Evolutionary conservation across 2,797 vertebrate species (phyloP).

Genomic region (Xerus rutilus): DNA sequence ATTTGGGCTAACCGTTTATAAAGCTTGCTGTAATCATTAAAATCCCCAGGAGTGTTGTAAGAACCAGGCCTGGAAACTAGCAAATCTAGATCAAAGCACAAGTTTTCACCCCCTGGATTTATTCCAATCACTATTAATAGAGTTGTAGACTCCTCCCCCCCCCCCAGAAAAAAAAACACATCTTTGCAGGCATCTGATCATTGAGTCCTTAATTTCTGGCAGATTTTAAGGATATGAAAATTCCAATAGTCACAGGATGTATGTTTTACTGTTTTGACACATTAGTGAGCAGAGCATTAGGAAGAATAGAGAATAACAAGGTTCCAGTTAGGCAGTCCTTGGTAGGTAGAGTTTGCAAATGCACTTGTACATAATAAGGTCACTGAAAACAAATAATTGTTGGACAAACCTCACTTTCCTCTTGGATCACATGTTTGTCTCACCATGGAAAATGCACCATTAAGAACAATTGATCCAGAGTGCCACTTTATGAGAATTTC

Average conservation of each 20-base stretch:
- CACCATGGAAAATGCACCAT: not conserved
- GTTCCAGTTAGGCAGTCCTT: not conserved
- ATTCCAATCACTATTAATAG: not conserved
- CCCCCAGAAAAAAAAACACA: conserved; percentile 45
- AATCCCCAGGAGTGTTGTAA: not conserved
- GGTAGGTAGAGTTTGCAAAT: not conserved
- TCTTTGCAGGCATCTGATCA: not conserved
- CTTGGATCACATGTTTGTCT: not conserved
- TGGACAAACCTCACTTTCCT: not conserved
- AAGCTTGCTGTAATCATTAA: conserved; percentile 5
- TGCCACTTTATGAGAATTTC: not conserved
- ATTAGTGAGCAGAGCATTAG: not conserved
- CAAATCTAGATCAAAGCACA: not conserved
- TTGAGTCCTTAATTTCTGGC: not conserved
- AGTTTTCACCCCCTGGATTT: conserved; percentile 54
- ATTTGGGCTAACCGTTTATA: not conserved
- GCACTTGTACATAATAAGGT: not conserved
- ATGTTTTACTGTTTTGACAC: not conserved
- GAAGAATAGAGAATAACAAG: not conserved
- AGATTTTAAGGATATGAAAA: not conserved
- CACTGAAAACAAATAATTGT: not conserved
- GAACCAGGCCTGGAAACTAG: not conserved
- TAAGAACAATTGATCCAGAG: not conserved
- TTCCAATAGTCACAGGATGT: not conserved
- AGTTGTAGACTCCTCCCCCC: not conserved